Evolutionary conservation across 2,888 invertebrate genomes (phyloP).

Genomic region (Elgonia sp.): DNA sequence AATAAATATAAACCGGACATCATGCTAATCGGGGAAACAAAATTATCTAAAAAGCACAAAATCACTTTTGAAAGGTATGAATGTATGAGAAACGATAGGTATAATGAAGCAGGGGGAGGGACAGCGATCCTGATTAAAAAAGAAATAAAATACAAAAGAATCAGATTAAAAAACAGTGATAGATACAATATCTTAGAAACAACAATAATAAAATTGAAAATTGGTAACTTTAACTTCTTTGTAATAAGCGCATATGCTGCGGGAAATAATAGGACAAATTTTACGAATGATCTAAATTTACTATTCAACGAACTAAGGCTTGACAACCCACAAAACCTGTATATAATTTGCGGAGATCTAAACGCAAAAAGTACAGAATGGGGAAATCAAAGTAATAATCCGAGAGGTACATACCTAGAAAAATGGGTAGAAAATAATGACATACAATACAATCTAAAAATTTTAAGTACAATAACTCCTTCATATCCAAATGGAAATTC

Average conservation of each 20-base stretch:
- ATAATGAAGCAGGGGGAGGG: slow-evolving; percentile 53
- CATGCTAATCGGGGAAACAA: too few relatives aligned
- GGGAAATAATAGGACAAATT: slow-evolving; percentile 15
- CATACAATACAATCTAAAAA: not conserved
- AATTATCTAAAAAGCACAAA: not conserved
- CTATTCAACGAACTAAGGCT: slow-evolving; percentile 39
- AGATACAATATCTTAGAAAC: slow-evolving; percentile 39
- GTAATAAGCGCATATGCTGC: slow-evolving; percentile 45
- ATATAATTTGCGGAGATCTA: slow-evolving; percentile 39
- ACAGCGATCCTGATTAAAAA: slow-evolving; percentile 72
- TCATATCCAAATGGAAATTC: not conserved
- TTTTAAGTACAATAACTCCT: not conserved
- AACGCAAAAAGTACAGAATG: slow-evolving; percentile 46
- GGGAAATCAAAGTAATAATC: slow-evolving; percentile 34
- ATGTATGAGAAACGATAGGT: slow-evolving; percentile 16
- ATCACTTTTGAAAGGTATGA: slow-evolving; percentile 11
- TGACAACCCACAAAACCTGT: slow-evolving; percentile 14
- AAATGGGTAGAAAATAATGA: slow-evolving; percentile 26
- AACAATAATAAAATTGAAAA: slow-evolving; percentile 29
- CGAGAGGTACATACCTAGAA: slow-evolving; percentile 27
- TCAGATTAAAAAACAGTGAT: slow-evolving; percentile 30
- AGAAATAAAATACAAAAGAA: not conserved
- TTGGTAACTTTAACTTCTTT: slow-evolving; percentile 17
- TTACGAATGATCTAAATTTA: slow-evolving; percentile 31
- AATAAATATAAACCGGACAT: too few relatives aligned